A percentile compares a stretch with the other conserved stretches of the same genome.
Evolutionary conservation across 1,140 invertebrate genomes (phyloP).

Genomic region (Neuroterus valhalla): DNA sequence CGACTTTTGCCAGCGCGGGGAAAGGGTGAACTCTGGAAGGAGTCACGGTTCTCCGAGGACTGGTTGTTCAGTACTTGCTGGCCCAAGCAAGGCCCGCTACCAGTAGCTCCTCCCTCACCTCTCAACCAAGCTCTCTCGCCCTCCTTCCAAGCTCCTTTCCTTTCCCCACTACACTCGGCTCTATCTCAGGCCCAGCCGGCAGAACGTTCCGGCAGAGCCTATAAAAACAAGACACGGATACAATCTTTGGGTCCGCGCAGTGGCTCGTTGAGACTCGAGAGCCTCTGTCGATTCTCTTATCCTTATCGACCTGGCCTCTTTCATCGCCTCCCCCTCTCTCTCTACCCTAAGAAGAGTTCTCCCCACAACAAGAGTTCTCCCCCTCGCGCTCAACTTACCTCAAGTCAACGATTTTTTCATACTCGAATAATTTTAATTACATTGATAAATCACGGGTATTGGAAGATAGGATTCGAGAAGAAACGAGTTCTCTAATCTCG

Average conservation of each 20-base stretch:
- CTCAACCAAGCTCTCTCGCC: conserved; percentile 53
- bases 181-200: conserved; percentile 57
- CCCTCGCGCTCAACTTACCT: conserved; percentile 29
- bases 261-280: conserved; percentile 69
- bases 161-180: conserved; percentile 52
- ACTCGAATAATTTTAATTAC: conserved; percentile 25
- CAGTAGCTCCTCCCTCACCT: conserved; percentile 36
- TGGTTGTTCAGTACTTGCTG: conserved; percentile 64
- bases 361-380: background rate
- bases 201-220: conserved; percentile 65
- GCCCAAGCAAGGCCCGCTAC: conserved; percentile 65
- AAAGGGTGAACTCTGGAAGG: conserved; percentile 55
- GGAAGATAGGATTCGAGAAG: background rate
- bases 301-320: conserved; percentile 48
- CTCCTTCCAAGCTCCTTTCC: conserved; percentile 48
- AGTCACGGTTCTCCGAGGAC: conserved; percentile 68
- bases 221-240: conserved; percentile 75
- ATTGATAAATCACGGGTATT: conserved; percentile 9
- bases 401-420: background rate
- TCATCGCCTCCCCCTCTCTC: conserved; percentile 39
- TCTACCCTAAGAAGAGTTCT: too few relatives aligned
- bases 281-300: conserved; percentile 58
- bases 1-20: conserved; percentile 36
- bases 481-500: conserved; percentile 19
- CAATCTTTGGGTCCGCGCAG: conserved; percentile 72